Evolutionary conservation across 2,888 invertebrate genomes (phyloP).

Genomic region (Dynastes grantii): DNA sequence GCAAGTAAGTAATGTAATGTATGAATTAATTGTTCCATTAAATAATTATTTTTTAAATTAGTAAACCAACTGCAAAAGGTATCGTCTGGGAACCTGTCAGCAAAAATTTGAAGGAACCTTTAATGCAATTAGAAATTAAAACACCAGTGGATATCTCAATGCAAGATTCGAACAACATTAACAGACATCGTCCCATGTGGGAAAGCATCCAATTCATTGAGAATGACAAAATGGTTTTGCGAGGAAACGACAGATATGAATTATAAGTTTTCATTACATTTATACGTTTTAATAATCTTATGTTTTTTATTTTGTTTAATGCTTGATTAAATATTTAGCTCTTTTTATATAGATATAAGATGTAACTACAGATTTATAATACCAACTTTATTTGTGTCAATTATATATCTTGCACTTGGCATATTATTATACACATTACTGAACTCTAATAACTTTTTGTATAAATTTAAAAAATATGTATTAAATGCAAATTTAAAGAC

Average conservation of each 20-base stretch:
- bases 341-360: too few species aligned
- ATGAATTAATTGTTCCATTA: too few species aligned
- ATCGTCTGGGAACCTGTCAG: slow-evolving; percentile 22
- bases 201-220: slow-evolving; percentile 37
- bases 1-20: slow-evolving; percentile 10
- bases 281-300: not conserved
- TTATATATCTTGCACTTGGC: too few species aligned
- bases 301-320: too few species aligned
- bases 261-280: slow-evolving; percentile 20
- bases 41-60: not conserved
- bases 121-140: slow-evolving; percentile 30
- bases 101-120: slow-evolving; percentile 11
- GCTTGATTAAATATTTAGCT: too few species aligned
- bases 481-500: too few species aligned
- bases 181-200: slow-evolving; percentile 37
- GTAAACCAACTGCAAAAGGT: slow-evolving; percentile 10
- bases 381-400: too few species aligned
- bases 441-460: too few species aligned
- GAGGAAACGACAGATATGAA: slow-evolving; percentile 26
- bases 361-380: too few species aligned
- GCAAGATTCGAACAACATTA: slow-evolving; percentile 22
- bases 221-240: slow-evolving; percentile 33
- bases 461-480: too few species aligned
- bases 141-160: slow-evolving; percentile 23
- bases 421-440: too few species aligned